phyloP scores from a whole-genome alignment of 2,797 vertebrate species.

The Cygnus olor region DNA sequence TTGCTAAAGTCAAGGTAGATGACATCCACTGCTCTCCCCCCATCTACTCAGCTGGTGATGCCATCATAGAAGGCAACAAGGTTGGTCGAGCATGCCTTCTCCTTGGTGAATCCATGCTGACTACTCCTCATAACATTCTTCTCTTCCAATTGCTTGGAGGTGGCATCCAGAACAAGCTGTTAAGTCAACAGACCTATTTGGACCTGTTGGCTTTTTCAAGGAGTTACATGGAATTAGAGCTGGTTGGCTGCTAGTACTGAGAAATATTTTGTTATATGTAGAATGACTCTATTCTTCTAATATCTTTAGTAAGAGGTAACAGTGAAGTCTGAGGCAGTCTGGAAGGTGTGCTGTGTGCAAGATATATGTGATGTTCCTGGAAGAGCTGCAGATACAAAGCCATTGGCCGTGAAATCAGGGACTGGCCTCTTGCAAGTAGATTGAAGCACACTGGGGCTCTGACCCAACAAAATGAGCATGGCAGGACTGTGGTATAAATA shows the following conservation, averaged over 20 bases:
- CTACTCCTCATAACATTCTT: too few species aligned
- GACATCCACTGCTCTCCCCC: too few species aligned
- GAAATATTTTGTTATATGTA: fast-evolving
- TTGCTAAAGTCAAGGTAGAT: too few species aligned
- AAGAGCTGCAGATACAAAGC: not conserved
- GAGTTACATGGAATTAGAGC: not conserved
- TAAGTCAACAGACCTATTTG: fast-evolving
- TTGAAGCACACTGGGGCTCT: not conserved
- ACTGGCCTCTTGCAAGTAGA: not conserved
- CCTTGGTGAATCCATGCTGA: too few species aligned
- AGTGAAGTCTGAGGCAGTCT: fast-evolving
- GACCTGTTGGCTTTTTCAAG: not conserved
- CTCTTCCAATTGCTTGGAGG: too few species aligned
- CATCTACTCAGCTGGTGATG: too few species aligned
- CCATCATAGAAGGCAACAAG: too few species aligned
- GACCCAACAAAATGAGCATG: not conserved
- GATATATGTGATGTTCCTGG: not conserved
- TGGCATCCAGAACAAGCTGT: too few species aligned
- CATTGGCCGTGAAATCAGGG: not conserved
- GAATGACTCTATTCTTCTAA: fast-evolving
- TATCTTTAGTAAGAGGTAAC: fast-evolving
- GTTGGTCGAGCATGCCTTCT: too few species aligned
- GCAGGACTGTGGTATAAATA: not conserved
- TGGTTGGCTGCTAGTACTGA: not conserved
- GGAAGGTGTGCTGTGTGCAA: fast-evolving